phyloP scores from a whole-genome alignment of 2,888 invertebrate species.

The Campaea margaritaria region DNA sequence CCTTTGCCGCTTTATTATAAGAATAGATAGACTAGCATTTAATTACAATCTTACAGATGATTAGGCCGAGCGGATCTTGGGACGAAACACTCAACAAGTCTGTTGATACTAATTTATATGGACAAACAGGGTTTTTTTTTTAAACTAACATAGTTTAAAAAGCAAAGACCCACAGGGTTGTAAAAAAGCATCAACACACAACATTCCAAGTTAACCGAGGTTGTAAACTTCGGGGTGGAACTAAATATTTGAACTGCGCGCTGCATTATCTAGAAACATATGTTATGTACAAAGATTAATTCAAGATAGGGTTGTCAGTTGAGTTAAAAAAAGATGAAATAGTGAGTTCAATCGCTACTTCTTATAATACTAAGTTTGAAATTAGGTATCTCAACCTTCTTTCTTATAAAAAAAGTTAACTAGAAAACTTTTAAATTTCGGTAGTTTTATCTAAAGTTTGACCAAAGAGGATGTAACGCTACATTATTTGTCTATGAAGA shows the following conservation, averaged over 20 bases:
- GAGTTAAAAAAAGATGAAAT: neutral
- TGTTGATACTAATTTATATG: neutral
- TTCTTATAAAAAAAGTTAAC: no score
- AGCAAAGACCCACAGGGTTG: neutral
- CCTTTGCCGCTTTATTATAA: no score
- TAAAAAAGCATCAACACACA: conserved; percentile 13
- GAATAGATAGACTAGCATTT: no score
- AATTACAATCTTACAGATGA: no score
- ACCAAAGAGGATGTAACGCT: no score
- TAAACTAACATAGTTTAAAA: neutral
- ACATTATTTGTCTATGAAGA: no score
- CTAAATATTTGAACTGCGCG: conserved; percentile 37
- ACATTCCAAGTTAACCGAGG: conserved; percentile 23
- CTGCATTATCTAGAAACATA: conserved; percentile 17
- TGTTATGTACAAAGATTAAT: conserved; percentile 8
- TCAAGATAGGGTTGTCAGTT: conserved; percentile 1
- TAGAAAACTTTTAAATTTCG: no score
- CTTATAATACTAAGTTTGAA: neutral
- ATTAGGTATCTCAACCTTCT: no score
- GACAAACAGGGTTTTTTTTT: neutral
- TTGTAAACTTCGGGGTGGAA: conserved; percentile 33
- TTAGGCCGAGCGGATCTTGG: no score
- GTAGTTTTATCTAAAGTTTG: no score
- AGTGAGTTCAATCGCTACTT: neutral
- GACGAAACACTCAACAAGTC: no score